These are phyloP conservation scores for Calyptomena viridis DNA, from an alignment of 2,113 vertebrate genomes.

Conservation along the genomic window DNA sequence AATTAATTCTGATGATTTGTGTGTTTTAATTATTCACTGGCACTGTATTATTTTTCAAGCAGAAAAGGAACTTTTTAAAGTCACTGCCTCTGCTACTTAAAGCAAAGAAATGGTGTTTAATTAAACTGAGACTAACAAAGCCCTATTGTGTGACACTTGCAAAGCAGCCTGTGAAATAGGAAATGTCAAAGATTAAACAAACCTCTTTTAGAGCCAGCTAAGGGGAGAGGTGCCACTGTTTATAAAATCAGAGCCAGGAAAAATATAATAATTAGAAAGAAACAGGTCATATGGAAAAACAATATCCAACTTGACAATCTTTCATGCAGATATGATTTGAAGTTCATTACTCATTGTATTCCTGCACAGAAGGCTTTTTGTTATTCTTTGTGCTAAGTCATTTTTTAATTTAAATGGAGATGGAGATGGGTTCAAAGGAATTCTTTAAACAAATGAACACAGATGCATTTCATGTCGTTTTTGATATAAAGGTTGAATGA, in stretches of 20 bases:
- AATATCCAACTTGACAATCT: constrained; percentile 52
- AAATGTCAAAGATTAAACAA: constrained; percentile 50
- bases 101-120: constrained; percentile 33
- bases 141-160: constrained; percentile 56
- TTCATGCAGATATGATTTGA: constrained; percentile 45
- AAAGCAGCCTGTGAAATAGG: constrained; percentile 24
- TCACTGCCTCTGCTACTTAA: constrained; percentile 36
- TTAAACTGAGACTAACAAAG: constrained; percentile 67
- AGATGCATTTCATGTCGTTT: not conserved
- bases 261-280: constrained; percentile 59
- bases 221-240: constrained; percentile 38
- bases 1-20: constrained; percentile 21
- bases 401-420: constrained; percentile 63
- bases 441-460: constrained; percentile 41
- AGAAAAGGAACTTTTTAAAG: constrained; percentile 10
- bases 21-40: constrained; percentile 17
- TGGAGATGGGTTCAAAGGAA: constrained; percentile 41
- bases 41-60: not conserved
- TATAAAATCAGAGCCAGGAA: constrained; percentile 66
- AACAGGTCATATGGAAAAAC: constrained; percentile 66
- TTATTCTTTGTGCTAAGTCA: constrained; percentile 48
- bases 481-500: constrained; percentile 60
- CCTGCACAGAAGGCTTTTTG: constrained; percentile 73
- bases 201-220: constrained; percentile 1
- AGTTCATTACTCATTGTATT: constrained; percentile 71